Percentiles rank a stretch among this genome's conserved stretches.
phyloP scores from a whole-genome alignment of 2,113 vertebrate genomes.

The Halichoerus grypus region DNA sequence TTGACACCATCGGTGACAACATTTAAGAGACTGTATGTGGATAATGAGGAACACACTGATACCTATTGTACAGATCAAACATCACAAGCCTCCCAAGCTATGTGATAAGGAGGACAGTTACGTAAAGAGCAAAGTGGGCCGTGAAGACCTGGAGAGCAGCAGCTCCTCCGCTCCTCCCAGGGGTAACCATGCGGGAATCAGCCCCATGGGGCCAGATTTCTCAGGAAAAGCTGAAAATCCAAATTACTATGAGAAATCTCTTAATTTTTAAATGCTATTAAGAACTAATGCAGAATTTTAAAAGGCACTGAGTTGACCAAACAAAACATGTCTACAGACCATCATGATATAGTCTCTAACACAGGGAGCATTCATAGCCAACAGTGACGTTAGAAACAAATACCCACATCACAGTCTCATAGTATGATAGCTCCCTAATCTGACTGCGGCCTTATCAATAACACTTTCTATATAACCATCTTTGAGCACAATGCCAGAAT shows the following conservation, averaged over 20 bases:
- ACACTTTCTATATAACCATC: background rate
- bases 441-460: background rate
- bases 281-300: slow-evolving; percentile 1
- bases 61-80: background rate
- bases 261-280: slow-evolving; percentile 33
- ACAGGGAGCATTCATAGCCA: background rate
- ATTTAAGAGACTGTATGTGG: background rate
- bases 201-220: background rate
- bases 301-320: slow-evolving; percentile 31
- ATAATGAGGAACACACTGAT: background rate
- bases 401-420: background rate
- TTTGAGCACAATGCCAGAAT: background rate
- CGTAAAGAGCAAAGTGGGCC: background rate
- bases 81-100: background rate
- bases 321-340: slow-evolving; percentile 7
- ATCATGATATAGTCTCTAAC: slow-evolving; percentile 27
- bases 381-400: slow-evolving; percentile 48
- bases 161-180: background rate
- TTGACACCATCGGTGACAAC: background rate
- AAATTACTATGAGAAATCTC: background rate
- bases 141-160: background rate
- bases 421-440: background rate
- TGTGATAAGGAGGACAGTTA: background rate
- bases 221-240: slow-evolving; percentile 12
- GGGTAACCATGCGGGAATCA: background rate